These are phyloP conservation scores for Magallana nippona DNA, from an alignment of 2,888 invertebrate species.

Conservation along the genomic window DNA sequence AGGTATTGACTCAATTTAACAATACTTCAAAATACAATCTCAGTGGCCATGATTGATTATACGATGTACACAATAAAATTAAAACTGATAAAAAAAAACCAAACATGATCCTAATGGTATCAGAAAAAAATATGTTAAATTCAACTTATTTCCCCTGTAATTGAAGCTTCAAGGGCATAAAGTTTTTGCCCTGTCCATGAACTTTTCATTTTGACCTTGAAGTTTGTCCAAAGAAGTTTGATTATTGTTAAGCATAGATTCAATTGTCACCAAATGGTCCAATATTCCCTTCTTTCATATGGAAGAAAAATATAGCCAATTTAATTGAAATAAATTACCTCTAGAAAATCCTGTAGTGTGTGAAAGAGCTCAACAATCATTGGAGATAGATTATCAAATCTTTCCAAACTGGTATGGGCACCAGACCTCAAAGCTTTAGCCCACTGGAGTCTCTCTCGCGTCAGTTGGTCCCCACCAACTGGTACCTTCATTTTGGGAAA, in stretches of 20 bases:
- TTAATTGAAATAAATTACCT: background rate
- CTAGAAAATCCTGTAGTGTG: slow-evolving; percentile 47
- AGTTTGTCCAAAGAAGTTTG: background rate
- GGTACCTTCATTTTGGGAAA: slow-evolving; percentile 45
- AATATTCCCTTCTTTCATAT: background rate
- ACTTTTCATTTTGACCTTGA: background rate
- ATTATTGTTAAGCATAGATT: background rate
- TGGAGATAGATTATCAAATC: slow-evolving; percentile 51
- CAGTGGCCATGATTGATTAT: background rate
- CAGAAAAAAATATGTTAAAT: background rate
- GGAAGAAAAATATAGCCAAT: background rate
- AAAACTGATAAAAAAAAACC: background rate
- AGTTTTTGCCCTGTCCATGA: background rate
- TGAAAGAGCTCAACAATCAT: slow-evolving; percentile 53
- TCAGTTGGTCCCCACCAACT: slow-evolving; percentile 57
- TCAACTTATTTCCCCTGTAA: background rate
- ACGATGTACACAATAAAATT: background rate
- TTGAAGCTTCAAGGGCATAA: background rate
- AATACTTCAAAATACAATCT: no score
- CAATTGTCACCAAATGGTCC: no score
- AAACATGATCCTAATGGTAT: background rate
- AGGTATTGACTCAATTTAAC: no score
- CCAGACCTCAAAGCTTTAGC: slow-evolving; percentile 50
- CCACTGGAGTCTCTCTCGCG: slow-evolving; percentile 53
- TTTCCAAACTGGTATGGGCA: slow-evolving; percentile 48